Conservation (phyloP, 2,113 vertebrate genomes). For the Halichoerus grypus region DNA sequence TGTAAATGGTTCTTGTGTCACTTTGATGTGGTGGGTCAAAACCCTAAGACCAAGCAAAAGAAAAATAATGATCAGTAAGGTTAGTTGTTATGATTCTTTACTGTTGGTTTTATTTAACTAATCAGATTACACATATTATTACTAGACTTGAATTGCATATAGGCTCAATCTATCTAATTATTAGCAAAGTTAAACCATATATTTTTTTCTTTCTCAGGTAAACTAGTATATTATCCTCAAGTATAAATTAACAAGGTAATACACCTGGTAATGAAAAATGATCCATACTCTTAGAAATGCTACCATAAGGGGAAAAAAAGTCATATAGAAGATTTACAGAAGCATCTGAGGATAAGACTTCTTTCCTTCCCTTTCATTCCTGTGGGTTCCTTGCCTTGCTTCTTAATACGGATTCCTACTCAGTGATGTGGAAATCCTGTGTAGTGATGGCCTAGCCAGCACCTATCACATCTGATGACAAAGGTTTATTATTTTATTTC, state of each 20-base stretch:
- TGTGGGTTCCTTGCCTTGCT: not conserved
- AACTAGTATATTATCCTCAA: not conserved
- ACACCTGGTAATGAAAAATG: slow-evolving; percentile 23
- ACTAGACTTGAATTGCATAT: not conserved
- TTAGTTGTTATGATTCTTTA: slow-evolving; percentile 35
- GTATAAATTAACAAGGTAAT: slow-evolving; percentile 27
- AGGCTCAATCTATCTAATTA: not conserved
- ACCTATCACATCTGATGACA: not conserved
- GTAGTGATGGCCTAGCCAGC: not conserved
- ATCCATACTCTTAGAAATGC: slow-evolving; percentile 9
- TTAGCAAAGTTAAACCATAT: slow-evolving; percentile 13
- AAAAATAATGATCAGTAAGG: not conserved
- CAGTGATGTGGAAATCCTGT: not conserved
- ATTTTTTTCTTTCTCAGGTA: slow-evolving; percentile 14
- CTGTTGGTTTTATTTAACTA: slow-evolving; percentile 35
- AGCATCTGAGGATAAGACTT: not conserved
- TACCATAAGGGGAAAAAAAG: not conserved
- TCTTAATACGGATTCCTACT: not conserved
- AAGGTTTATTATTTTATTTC: slow-evolving; percentile 4
- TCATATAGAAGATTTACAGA: not conserved
- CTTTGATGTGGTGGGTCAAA: slow-evolving; percentile 99
- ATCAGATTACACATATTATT: slow-evolving; percentile 18
- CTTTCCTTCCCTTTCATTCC: not conserved
- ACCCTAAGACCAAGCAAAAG: slow-evolving; percentile 89
- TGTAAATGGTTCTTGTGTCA: slow-evolving; percentile 97